Evolutionary conservation across 2,888 invertebrate genomes (phyloP).

Genomic region (Drosophila kambysellisi): DNA sequence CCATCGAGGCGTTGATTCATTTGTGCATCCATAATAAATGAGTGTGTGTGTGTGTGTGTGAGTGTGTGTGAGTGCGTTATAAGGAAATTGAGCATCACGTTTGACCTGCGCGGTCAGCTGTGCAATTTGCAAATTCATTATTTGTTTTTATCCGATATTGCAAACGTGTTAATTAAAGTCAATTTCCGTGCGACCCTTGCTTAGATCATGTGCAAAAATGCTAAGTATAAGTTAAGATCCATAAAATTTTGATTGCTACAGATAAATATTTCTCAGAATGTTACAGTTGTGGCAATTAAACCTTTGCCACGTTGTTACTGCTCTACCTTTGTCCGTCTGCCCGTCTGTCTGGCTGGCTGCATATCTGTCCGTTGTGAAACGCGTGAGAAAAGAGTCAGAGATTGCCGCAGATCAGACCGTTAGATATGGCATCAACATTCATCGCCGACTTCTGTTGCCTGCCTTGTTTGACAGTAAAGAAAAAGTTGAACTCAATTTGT

Average conservation of each 20-base stretch:
- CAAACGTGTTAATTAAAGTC: constrained; percentile 22
- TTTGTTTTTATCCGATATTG: constrained; percentile 33
- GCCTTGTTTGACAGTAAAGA: constrained; percentile 15
- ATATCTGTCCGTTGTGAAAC: constrained; percentile 46
- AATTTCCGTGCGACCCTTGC: constrained; percentile 23
- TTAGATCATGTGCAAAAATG: constrained; percentile 1
- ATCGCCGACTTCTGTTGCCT: constrained; percentile 6
- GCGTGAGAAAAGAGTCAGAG: constrained; percentile 60
- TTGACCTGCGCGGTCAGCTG: constrained; percentile 24
- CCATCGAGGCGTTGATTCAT: constrained; percentile 15
- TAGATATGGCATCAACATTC: constrained; percentile 13
- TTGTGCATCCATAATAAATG: neutral
- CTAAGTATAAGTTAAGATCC: constrained; percentile 9
- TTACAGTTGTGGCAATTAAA: constrained; percentile 51
- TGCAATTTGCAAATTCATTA: constrained; percentile 13
- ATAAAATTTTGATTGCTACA: constrained; percentile 17
- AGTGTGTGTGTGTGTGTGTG: neutral
- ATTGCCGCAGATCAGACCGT: constrained; percentile 50
- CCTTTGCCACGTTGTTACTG: constrained; percentile 33
- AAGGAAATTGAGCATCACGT: constrained; percentile 30
- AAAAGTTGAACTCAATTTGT: constrained; percentile 38
- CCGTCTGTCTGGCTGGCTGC: constrained; percentile 11
- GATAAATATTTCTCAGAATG: constrained; percentile 14
- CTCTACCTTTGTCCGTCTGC: constrained; percentile 2
- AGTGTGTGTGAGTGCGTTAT: constrained; percentile 1